Conservation (phyloP, 64 coral and sea anemone species). For the Anthopleura sola region DNA sequence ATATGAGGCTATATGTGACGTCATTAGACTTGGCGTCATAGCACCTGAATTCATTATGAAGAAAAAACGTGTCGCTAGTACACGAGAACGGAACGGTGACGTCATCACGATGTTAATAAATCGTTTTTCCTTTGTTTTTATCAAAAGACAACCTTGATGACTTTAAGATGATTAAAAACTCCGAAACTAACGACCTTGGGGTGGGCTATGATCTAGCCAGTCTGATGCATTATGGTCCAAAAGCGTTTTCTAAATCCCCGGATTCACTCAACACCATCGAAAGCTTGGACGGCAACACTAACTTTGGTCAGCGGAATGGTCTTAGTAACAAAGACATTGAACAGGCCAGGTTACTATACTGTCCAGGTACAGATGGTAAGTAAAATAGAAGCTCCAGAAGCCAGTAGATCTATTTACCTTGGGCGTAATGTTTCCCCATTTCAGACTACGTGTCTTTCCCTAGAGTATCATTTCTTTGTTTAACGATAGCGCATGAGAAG, state of each 20-base stretch:
- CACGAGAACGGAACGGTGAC: background rate
- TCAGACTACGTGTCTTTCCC: too few species aligned
- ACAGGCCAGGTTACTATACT: slow-evolving; percentile 19
- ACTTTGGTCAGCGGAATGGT: slow-evolving; percentile 32
- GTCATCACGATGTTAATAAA: background rate
- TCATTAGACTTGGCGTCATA: background rate
- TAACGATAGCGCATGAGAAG: too few species aligned
- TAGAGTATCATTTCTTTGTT: too few species aligned
- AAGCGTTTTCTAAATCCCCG: background rate
- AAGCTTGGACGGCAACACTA: slow-evolving; percentile 1
- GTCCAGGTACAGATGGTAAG: slow-evolving; percentile 6
- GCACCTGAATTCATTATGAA: too few species aligned
- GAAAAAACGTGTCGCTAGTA: background rate
- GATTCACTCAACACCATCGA: background rate
- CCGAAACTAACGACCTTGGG: background rate
- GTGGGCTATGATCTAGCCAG: background rate
- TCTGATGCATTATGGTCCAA: slow-evolving; percentile 15
- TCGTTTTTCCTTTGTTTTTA: background rate
- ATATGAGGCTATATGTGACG: background rate
- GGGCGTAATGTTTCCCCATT: too few species aligned
- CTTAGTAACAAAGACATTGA: slow-evolving; percentile 21
- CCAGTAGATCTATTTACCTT: too few species aligned
- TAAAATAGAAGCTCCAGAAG: too few species aligned
- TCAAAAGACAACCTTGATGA: background rate
- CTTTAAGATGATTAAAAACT: background rate